Evolutionary conservation across 2,888 invertebrate species (phyloP).

Genomic region (Dasysyrphus tricinctus): DNA sequence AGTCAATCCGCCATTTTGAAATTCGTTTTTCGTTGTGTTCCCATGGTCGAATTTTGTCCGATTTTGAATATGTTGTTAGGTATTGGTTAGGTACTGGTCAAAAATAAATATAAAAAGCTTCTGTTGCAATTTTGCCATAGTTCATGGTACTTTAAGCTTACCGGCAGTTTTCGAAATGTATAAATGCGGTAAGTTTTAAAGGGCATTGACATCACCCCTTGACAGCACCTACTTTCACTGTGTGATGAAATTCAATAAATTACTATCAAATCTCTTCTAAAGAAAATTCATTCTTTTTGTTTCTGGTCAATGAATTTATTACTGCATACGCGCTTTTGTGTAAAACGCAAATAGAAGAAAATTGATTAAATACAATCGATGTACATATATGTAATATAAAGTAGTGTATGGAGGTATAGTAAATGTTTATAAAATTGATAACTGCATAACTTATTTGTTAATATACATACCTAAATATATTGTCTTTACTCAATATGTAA

Average conservation of each 20-base stretch:
- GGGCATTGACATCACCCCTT: too few species aligned
- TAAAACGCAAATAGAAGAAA: conserved; percentile 14
- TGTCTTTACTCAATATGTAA: conserved; percentile 2
- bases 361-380: conserved; percentile 7
- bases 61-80: too few species aligned
- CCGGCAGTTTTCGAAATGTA: too few species aligned
- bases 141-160: too few species aligned
- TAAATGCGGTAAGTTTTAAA: too few species aligned
- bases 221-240: background rate
- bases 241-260: conserved; percentile 6
- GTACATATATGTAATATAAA: background rate
- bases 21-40: too few species aligned
- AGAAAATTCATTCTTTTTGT: background rate
- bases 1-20: too few species aligned
- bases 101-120: too few species aligned
- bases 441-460: conserved; percentile 16
- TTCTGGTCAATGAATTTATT: conserved; percentile 30
- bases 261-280: background rate
- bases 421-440: conserved; percentile 19
- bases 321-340: background rate
- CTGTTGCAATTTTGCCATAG: too few species aligned
- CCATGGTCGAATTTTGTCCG: too few species aligned
- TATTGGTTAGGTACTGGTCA: too few species aligned
- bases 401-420: background rate
- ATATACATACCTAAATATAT: too few species aligned